These are phyloP conservation scores for Belonocnema kinseyi DNA, from an alignment of 1,140 invertebrate species.

Conservation along the genomic window DNA sequence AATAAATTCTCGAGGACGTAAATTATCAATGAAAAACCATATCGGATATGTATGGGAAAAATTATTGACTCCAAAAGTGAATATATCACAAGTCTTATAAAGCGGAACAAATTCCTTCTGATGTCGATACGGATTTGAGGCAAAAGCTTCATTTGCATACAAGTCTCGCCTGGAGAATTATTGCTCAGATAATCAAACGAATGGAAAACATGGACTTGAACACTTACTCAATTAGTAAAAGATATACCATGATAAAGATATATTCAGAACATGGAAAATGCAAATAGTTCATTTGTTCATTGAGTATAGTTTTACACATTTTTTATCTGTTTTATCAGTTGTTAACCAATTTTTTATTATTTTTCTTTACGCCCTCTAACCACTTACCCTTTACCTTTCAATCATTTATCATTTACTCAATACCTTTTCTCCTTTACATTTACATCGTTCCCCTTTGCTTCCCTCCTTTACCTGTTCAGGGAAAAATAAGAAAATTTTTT, in stretches of 20 bases:
- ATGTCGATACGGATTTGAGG: conserved; percentile 18
- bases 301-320: conserved; percentile 4
- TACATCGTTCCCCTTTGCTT: too few relatives aligned
- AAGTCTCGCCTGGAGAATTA: conserved; percentile 26
- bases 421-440: too few relatives aligned
- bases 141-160: conserved; percentile 29
- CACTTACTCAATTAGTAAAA: conserved; percentile 28
- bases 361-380: too few relatives aligned
- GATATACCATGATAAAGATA: conserved; percentile 15
- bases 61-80: conserved; percentile 7
- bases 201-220: conserved; percentile 24
- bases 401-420: too few relatives aligned
- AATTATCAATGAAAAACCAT: too few relatives aligned
- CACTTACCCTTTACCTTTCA: too few relatives aligned
- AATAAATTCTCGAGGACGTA: too few relatives aligned
- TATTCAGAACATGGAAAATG: conserved; percentile 3
- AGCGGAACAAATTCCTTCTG: conserved; percentile 19
- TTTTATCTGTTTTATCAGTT: background rate
- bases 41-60: background rate
- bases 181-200: conserved; percentile 28
- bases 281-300: conserved; percentile 5
- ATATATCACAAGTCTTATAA: conserved; percentile 13
- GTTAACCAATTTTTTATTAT: too few relatives aligned
- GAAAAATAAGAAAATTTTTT: too few relatives aligned
- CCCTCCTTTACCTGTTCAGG: too few relatives aligned